Base-by-base conservation (phyloP, 2,113 vertebrate genomes). In the Ondatra zibethicus region DNA sequence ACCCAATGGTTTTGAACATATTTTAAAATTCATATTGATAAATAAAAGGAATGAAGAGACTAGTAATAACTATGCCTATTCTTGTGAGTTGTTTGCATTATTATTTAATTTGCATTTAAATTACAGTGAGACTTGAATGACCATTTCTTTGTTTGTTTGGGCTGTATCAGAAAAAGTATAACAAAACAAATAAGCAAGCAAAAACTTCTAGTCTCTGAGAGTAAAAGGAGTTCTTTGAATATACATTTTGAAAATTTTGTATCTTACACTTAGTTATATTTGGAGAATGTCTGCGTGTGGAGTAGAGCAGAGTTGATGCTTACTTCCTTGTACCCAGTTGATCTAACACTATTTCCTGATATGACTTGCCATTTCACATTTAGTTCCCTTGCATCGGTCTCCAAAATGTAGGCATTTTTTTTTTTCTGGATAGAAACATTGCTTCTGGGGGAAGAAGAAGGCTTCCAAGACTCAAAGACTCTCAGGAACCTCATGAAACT, bases 231-330 rank as follows among this genome's bases (percentile, higher is more conserved):
- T 86, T 86, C 68, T 76, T 72, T 88, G 33, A 12, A 13, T 76
- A 47, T 42, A 7, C 1, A 27, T 47, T 76, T 76, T 29, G 42
- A 47, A 76, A 47, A 45, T 29, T 68, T 92, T 39, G 13, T 7
- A 10, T 76, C 89, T 92, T 86, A 89, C 12, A 89, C 75, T 92
- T 73, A 75, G 50, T 85, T 93, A 16, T 89, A 36, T 75, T 93
- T 86, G 68, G 88, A 86, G 17, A 52, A 27, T 13, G 66, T 76
- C 70, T 72, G 21, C 66, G 21, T 50, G 2, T 31, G 45, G 78
- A 70, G 19, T 52, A 27, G 52, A 29, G 78, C 70, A 93, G 70
- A 42, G 4, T 58, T 80, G 25, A 27, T n/a, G n/a, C 66, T 92
- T 52, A n/a, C 29, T 68, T 66, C n/a, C 45, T 47, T 70, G 25